phyloP scores from a whole-genome alignment of 2,113 vertebrate genomes.

The Hemicordylus capensis region DNA sequence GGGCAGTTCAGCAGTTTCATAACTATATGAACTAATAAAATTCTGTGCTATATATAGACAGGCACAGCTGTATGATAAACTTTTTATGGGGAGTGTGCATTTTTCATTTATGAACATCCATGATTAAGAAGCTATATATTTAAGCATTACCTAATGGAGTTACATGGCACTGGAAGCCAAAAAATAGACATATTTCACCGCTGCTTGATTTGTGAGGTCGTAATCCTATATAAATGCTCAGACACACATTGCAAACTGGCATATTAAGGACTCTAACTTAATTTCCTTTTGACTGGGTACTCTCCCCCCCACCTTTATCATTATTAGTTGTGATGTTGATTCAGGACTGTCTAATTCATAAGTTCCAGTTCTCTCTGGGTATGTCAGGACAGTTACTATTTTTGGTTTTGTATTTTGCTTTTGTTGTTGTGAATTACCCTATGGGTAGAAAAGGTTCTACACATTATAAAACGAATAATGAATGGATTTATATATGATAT shows the following conservation, averaged over 20 bases:
- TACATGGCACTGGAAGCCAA: conserved; percentile 40
- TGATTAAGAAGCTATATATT: conserved; percentile 68
- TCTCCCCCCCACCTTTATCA: conserved; percentile 23
- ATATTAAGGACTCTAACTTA: conserved; percentile 53
- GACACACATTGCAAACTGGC: conserved; percentile 47
- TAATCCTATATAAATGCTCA: conserved; percentile 51
- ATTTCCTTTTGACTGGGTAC: conserved; percentile 48
- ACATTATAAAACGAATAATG: no score
- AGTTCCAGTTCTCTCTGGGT: background rate
- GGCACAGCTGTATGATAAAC: conserved; percentile 36
- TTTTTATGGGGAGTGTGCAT: conserved; percentile 49
- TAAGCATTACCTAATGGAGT: conserved; percentile 63
- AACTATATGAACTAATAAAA: conserved; percentile 49
- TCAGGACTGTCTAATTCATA: background rate
- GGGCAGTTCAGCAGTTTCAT: conserved; percentile 50
- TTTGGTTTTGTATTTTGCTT: no score
- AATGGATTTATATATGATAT: no score
- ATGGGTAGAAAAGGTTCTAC: no score
- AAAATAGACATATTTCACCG: conserved; percentile 43
- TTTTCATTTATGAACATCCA: conserved; percentile 67
- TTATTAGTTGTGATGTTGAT: conserved; percentile 15
- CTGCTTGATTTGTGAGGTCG: conserved; percentile 49
- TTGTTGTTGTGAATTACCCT: no score
- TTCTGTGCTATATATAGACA: conserved; percentile 53
- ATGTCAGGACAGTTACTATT: background rate